A percentile compares a stretch with the other conserved stretches of the same genome.
These are phyloP conservation scores for Sycophaga agraensis DNA, from an alignment of 1,140 invertebrate species.

Conservation along the genomic window DNA sequence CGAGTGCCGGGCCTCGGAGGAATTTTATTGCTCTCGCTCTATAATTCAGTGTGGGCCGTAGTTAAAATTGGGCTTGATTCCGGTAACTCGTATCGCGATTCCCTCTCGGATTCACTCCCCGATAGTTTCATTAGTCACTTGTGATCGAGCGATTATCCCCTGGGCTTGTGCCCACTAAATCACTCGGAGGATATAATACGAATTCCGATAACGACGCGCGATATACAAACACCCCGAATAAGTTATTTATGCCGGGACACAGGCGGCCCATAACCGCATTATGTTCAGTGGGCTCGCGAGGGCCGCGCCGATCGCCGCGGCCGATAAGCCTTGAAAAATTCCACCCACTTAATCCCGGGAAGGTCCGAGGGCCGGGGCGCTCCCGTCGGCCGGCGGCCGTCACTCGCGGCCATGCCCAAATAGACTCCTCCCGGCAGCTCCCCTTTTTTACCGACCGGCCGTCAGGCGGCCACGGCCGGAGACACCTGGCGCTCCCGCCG, in stretches of 20 bases:
- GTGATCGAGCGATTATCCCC: not conserved
- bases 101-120: no score
- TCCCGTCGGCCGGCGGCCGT: not conserved
- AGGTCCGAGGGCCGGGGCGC: not conserved
- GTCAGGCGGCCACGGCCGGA: no score
- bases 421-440: no score
- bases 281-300: not conserved
- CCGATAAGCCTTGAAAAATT: slow-evolving; percentile 12
- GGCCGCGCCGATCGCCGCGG: no score
- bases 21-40: no score
- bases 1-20: no score
- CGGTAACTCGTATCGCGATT: no score
- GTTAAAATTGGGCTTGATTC: no score
- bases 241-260: not conserved
- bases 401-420: slow-evolving; percentile 16
- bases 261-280: not conserved
- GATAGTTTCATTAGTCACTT: no score
- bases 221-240: not conserved
- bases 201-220: not conserved
- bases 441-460: no score
- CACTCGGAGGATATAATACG: slow-evolving; percentile 1
- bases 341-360: slow-evolving; percentile 15
- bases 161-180: not conserved
- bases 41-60: no score
- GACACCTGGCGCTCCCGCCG: no score